A percentile compares a stretch with the other conserved stretches of the same genome.
phyloP scores from a whole-genome alignment of 2,888 invertebrate genomes.

The Agrochola lychnidis region DNA sequence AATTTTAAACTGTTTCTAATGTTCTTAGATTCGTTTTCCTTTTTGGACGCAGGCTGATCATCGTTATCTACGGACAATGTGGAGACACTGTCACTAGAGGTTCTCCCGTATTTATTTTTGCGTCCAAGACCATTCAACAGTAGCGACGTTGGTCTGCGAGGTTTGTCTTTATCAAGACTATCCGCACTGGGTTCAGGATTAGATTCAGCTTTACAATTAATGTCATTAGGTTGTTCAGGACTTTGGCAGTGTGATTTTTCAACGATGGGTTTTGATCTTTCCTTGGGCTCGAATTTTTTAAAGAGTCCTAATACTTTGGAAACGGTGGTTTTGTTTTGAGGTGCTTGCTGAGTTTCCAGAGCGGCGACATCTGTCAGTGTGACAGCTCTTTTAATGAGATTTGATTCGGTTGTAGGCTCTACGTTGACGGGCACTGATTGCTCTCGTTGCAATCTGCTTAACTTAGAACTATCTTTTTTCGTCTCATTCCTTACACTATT shows the following conservation, averaged over 20 bases:
- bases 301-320: slow-evolving; percentile 95
- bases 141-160: slow-evolving; percentile 89
- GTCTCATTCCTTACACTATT: slow-evolving; percentile 72
- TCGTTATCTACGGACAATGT: slow-evolving; percentile 73
- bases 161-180: slow-evolving; percentile 81
- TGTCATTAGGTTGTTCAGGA: slow-evolving; percentile 66
- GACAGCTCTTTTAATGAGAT: slow-evolving; percentile 93
- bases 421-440: slow-evolving; percentile 91
- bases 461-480: slow-evolving; percentile 82
- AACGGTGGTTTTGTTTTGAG: slow-evolving; percentile 92
- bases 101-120: slow-evolving; percentile 87
- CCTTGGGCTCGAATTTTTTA: slow-evolving; percentile 93
- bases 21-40: slow-evolving; percentile 81
- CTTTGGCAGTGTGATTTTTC: slow-evolving; percentile 77
- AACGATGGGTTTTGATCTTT: slow-evolving; percentile 79
- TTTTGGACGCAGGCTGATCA: slow-evolving; percentile 76
- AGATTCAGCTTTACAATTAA: slow-evolving; percentile 69
- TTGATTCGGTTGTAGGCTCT: slow-evolving; percentile 91
- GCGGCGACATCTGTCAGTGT: slow-evolving; percentile 93
- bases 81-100: slow-evolving; percentile 85
- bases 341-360: slow-evolving; percentile 79
- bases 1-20: slow-evolving; percentile 90
- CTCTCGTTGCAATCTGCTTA: slow-evolving; percentile 92
- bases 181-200: slow-evolving; percentile 70
- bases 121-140: slow-evolving; percentile 90